A percentile compares a stretch with the other conserved stretches of the same genome.
Evolutionary conservation across 2,113 vertebrate species (phyloP).

Genomic region (Octodon degus): DNA sequence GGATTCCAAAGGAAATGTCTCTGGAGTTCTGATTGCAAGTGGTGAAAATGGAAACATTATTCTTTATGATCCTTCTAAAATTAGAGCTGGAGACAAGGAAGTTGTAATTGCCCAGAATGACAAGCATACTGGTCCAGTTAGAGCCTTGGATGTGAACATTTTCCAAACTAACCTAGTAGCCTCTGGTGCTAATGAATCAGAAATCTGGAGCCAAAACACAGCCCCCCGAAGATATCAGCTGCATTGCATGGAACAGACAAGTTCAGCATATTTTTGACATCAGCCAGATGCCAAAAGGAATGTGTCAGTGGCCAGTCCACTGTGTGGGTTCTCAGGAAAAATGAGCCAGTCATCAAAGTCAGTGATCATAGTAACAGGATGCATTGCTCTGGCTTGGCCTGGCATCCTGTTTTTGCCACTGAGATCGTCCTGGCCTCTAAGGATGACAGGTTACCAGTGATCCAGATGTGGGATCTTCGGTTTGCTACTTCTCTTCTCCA

Average conservation of each 20-base stretch:
- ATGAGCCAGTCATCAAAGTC: conserved; percentile 98
- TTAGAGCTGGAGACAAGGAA: conserved; percentile 91
- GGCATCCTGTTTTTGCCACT: conserved; percentile 98
- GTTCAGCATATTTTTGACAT: conserved; percentile 90
- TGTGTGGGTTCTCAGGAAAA: conserved; percentile 98
- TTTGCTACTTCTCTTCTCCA: conserved; percentile 97
- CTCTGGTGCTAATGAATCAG: conserved; percentile 98
- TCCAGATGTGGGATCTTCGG: conserved; percentile 98
- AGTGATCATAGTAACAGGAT: conserved; percentile 99
- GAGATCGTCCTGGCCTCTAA: conserved; percentile 96
- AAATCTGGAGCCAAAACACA: conserved; percentile 98
- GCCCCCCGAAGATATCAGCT: conserved; percentile 96
- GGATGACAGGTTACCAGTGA: conserved; percentile 96
- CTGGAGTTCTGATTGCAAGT: conserved; percentile 94
- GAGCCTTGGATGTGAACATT: conserved; percentile 94
- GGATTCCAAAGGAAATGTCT: conserved; percentile 83
- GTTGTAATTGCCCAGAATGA: conserved; percentile 94
- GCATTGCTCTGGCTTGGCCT: conserved; percentile 97
- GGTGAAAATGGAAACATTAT: conserved; percentile 97
- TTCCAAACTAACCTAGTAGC: conserved; percentile 96
- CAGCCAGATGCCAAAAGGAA: conserved; percentile 82
- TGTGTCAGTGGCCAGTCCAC: conserved; percentile 93
- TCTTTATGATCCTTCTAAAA: conserved; percentile 95
- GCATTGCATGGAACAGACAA: conserved; percentile 89
- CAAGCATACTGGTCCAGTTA: conserved; percentile 95